Base-by-base conservation (phyloP, 2,113 vertebrate species). In the Hemichromis elongatus region DNA sequence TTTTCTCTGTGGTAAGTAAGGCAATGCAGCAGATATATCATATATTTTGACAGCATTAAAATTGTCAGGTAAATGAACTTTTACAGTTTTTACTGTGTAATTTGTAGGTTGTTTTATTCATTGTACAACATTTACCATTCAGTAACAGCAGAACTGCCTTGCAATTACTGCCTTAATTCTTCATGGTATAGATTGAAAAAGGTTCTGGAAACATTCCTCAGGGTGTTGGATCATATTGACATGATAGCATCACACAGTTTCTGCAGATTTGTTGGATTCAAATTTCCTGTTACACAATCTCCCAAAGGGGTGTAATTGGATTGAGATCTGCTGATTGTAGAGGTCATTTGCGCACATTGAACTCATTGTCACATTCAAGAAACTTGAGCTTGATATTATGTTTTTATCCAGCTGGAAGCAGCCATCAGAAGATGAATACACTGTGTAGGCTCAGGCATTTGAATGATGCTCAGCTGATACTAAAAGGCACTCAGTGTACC, bases 21-120 rank as follows among this genome's bases (percentile, higher is more conserved):
- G 28, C 12, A 9, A 33, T 63, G 40, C 30, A 26, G 11, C 61
- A 28, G 55, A 66, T 66, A 10, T 16, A 73, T 59, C 79, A 63
- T 53, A 66, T 56, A 45, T 68, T 84, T 82, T 88, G 77, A 89
- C 84, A 83, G 68, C 68, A 86, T 84, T 87, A 63, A 78, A 33
- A 37, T 21, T 56, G 68, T 83, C 80, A 75, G 54, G 18, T 85
- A 88, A 50, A 47, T 26, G 82, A 82, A 70, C 37, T 83, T 47
- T 84, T 7, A 7, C 14, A 19, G n/a, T 45, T 53, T 11, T 21
- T 77, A 11, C 42, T 14, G 73, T 73, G 24, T 24, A 11, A 84
- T 83, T 82, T 85, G n/a, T 81, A 54, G 21, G 70, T 68, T 59
- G 11, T 50, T 63, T 16, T 77, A 61, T 37, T 37, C 33, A 54